These are phyloP conservation scores for Podilymbus podiceps DNA, from an alignment of 2,113 vertebrate species.

Conservation along the genomic window DNA sequence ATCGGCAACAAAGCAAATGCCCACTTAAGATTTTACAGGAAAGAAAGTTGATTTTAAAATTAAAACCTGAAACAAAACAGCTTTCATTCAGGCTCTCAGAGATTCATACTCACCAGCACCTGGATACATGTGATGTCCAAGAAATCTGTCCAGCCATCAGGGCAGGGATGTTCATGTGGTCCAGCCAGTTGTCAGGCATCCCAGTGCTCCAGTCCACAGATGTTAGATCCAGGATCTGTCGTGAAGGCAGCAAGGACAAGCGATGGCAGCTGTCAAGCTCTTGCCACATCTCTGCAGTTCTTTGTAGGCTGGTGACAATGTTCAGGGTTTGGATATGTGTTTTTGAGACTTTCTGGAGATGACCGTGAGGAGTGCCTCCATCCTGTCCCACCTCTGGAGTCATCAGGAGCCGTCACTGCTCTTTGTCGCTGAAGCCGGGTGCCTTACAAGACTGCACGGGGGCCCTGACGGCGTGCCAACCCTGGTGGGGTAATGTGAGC, in stretches of 20 bases:
- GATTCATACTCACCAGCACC: neutral
- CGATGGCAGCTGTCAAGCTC: neutral
- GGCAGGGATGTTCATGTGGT: neutral
- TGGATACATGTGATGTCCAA: no score
- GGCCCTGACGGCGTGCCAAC: neutral
- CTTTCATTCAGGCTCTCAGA: neutral
- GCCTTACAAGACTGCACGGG: neutral
- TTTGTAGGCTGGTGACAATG: neutral
- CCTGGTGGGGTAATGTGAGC: neutral
- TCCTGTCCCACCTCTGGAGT: neutral
- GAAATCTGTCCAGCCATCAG: neutral
- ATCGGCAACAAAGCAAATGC: neutral
- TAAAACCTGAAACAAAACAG: neutral
- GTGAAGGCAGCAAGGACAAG: neutral
- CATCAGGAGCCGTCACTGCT: neutral
- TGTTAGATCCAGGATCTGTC: neutral
- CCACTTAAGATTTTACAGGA: neutral
- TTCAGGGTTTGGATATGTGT: neutral
- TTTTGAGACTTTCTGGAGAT: neutral
- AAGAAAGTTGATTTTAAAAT: neutral
- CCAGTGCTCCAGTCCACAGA: neutral
- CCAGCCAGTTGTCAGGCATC: neutral
- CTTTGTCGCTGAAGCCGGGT: neutral
- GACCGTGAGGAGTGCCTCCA: neutral
- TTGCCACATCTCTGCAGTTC: neutral